These are phyloP conservation scores for Nematostella vectensis DNA, from an alignment of 92 coral and sea anemone genomes.

Conservation along the genomic window DNA sequence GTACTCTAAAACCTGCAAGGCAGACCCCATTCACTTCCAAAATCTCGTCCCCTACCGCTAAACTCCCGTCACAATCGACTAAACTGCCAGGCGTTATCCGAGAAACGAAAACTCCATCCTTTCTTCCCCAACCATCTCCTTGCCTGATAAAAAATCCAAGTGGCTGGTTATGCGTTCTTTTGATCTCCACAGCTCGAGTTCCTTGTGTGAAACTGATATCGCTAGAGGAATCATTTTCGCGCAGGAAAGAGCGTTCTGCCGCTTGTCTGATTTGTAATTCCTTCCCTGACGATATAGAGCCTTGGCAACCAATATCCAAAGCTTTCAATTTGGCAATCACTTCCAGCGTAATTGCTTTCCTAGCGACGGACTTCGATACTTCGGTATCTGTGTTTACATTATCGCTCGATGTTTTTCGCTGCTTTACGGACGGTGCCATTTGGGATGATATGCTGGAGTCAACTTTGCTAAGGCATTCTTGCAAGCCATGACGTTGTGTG, in stretches of 20 bases:
- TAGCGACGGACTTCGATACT: neutral
- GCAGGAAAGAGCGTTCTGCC: neutral
- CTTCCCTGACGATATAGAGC: neutral
- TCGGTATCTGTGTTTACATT: neutral
- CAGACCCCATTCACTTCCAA: constrained; percentile 63
- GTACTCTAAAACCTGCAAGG: constrained; percentile 56
- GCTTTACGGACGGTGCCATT: too few relatives aligned
- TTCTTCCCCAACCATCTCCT: constrained; percentile 51
- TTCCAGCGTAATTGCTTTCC: constrained; percentile 22
- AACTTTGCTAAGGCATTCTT: too few relatives aligned
- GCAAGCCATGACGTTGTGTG: too few relatives aligned
- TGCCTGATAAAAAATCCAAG: constrained; percentile 87
- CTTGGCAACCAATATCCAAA: constrained; percentile 15
- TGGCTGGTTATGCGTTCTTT: constrained; percentile 55
- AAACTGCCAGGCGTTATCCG: constrained; percentile 76
- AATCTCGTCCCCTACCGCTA: constrained; percentile 85
- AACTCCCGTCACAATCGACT: constrained; percentile 56
- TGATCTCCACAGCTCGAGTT: constrained; percentile 55
- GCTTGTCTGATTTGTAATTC: neutral
- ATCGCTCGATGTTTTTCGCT: neutral
- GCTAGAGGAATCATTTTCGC: neutral
- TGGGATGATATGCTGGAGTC: too few relatives aligned
- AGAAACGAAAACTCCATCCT: constrained; percentile 76
- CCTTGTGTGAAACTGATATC: too few relatives aligned
- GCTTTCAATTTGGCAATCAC: constrained; percentile 33